phyloP scores from a whole-genome alignment of 92 coral and sea anemone species.

The Parazoanthus swiftii region DNA sequence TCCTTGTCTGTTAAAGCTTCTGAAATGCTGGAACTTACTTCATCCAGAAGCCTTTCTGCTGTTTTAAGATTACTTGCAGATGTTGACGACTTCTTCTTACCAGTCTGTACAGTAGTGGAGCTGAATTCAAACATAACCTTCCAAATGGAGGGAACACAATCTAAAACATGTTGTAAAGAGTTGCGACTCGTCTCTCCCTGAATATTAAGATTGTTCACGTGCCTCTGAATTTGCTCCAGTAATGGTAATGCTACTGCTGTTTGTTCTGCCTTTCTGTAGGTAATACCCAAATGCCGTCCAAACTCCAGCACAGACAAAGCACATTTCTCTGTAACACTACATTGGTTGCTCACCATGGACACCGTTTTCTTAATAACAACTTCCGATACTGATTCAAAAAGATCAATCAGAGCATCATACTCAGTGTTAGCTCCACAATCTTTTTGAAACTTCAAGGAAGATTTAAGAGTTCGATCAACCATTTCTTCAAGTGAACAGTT shows the following conservation, averaged over 20 bases:
- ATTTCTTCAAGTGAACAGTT: conserved; percentile 53
- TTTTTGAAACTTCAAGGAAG: conserved; percentile 70
- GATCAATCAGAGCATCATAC: conserved; percentile 35
- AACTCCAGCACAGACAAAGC: conserved; percentile 54
- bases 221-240: conserved; percentile 57
- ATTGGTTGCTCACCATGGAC: background rate
- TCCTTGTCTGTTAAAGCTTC: conserved; percentile 20
- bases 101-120: background rate
- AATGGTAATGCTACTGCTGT: conserved; percentile 45
- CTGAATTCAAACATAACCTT: conserved; percentile 41
- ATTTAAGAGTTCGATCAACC: conserved; percentile 61
- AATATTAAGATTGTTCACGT: conserved; percentile 21
- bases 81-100: conserved; percentile 18
- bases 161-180: conserved; percentile 39
- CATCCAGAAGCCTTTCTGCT: conserved; percentile 47
- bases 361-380: conserved; percentile 27
- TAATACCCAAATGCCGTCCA: conserved; percentile 70
- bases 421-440: conserved; percentile 56
- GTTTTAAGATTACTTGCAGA: background rate
- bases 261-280: conserved; percentile 54
- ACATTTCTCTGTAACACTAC: conserved; percentile 22
- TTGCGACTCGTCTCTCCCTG: conserved; percentile 30
- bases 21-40: conserved; percentile 12
- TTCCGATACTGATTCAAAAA: conserved; percentile 52
- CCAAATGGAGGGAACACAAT: conserved; percentile 41